Percentiles rank a stretch among this genome's conserved stretches.
Conservation (phyloP, 2,888 invertebrate genomes). For the Tolmerus cingulatus region DNA sequence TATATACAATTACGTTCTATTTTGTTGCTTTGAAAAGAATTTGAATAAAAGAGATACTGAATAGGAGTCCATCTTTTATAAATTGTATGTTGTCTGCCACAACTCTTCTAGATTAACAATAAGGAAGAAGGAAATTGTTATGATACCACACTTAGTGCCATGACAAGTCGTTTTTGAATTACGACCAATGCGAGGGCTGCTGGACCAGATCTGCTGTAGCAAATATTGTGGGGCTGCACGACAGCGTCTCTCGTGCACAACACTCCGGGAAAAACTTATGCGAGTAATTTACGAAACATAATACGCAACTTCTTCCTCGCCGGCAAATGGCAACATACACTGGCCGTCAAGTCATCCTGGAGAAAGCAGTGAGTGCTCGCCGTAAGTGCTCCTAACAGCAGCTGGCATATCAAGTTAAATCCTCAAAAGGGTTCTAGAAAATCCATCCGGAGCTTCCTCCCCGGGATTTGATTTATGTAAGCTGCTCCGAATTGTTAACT, state of each 20-base stretch:
- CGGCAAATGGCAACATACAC: background rate
- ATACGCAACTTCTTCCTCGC: background rate
- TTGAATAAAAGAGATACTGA: no score
- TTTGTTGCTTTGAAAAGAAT: no score
- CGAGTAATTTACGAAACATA: background rate
- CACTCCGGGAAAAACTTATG: background rate
- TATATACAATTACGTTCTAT: no score
- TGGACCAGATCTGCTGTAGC: background rate
- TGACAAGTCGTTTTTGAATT: background rate
- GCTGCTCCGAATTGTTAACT: slow-evolving; percentile 21
- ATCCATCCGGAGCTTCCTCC: background rate
- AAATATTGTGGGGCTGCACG: background rate
- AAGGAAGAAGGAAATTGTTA: background rate
- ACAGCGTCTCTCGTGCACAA: background rate
- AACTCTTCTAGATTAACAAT: background rate
- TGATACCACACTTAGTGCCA: background rate
- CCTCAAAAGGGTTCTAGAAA: slow-evolving; percentile 7
- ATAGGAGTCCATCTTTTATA: background rate
- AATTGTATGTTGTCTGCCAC: background rate
- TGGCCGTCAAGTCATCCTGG: background rate
- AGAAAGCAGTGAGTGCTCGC: background rate
- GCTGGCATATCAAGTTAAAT: slow-evolving; percentile 7
- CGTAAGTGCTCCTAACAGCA: slow-evolving; percentile 1
- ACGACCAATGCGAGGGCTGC: background rate
- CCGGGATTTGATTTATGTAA: slow-evolving; percentile 17